phyloP scores from a whole-genome alignment of 2,113 vertebrate genomes.

The Oreotrochilus melanogaster region DNA sequence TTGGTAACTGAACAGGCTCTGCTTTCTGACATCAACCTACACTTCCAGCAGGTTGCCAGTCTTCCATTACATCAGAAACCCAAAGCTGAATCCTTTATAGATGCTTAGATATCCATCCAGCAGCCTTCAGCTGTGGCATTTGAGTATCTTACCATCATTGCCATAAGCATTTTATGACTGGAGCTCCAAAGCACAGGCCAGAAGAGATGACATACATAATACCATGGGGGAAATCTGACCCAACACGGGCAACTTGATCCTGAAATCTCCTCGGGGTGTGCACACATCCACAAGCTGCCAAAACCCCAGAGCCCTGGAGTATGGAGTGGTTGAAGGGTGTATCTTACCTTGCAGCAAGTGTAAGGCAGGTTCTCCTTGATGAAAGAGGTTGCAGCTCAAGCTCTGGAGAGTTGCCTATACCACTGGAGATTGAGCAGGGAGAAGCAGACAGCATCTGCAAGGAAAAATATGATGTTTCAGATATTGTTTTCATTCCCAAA shows the following conservation, averaged over 20 bases:
- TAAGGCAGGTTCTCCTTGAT: background rate
- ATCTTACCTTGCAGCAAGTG: background rate
- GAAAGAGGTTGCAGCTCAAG: background rate
- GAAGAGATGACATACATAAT: background rate
- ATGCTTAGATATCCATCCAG: background rate
- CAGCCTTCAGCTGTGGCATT: background rate
- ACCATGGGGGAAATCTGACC: background rate
- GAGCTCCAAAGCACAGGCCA: background rate
- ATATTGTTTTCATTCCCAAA: background rate
- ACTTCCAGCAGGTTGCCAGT: background rate
- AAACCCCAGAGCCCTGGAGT: background rate
- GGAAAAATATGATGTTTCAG: background rate
- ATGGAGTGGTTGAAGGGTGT: accelerated
- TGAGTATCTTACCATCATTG: background rate
- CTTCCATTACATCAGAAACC: background rate
- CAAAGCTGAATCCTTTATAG: background rate
- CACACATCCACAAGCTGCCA: background rate
- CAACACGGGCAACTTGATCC: background rate
- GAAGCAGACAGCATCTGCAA: background rate
- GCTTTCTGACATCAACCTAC: background rate
- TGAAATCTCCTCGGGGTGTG: background rate
- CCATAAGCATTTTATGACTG: background rate
- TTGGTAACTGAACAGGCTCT: background rate
- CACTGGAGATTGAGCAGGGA: background rate
- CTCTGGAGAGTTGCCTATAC: background rate